Conservation (phyloP, 2,888 invertebrate species). For the Sminthurinus aureus region DNA sequence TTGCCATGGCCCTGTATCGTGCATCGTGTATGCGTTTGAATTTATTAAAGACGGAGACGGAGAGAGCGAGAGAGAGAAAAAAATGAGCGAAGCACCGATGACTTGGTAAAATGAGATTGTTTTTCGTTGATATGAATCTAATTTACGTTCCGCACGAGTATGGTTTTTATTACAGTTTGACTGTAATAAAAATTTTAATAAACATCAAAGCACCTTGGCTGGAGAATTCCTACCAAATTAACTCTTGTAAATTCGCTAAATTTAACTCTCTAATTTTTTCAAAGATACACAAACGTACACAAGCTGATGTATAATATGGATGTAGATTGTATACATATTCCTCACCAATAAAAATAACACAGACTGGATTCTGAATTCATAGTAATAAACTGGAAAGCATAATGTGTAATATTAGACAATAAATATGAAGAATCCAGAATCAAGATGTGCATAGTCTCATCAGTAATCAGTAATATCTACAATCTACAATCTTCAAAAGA, state of each 20-base stretch:
- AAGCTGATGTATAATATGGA: too few species aligned
- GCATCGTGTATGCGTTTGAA: too few species aligned
- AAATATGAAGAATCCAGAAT: too few species aligned
- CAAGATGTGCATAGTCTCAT: background rate
- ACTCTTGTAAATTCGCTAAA: constrained; percentile 27
- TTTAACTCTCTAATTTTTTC: constrained; percentile 21
- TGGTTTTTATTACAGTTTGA: constrained; percentile 44
- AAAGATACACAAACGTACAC: background rate
- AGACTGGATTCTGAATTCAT: too few species aligned
- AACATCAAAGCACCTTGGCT: constrained; percentile 36
- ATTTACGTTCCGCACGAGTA: constrained; percentile 41
- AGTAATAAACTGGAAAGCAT: too few species aligned
- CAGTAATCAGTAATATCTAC: too few species aligned
- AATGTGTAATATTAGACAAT: background rate
- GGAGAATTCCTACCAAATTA: constrained; percentile 21
- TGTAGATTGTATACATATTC: too few species aligned
- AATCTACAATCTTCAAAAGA: too few species aligned
- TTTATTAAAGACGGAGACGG: background rate
- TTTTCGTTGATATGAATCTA: constrained; percentile 42
- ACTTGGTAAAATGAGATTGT: constrained; percentile 42
- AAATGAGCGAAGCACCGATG: background rate
- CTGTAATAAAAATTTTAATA: constrained; percentile 47
- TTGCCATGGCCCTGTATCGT: too few species aligned
- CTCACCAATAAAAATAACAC: too few species aligned
- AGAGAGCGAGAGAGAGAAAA: background rate